Evolutionary conservation across 2,113 vertebrate species (phyloP), one percentile per base, ranked within the genome.

Genomic region (Isichthys henryi): DNA sequence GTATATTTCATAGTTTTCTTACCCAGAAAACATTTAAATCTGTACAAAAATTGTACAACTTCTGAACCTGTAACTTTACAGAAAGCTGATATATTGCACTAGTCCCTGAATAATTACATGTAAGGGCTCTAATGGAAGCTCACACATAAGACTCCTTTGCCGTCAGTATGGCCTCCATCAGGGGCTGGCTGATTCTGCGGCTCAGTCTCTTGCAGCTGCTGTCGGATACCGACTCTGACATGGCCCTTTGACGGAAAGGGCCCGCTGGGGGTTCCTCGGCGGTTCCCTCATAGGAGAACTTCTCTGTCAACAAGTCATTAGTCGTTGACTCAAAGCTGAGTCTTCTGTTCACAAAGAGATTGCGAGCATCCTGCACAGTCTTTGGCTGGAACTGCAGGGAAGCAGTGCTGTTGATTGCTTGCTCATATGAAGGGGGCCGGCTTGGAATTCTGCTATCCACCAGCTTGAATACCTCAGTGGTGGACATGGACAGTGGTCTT

Each of bases 131-230:
- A 58, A 17, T 3, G 1, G 77, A 27, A 48, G 70, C 87, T 94
- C 93, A 97, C 89, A 97, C 95, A 1, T 97, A 97, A 50, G 97
- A 97, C 91, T 97, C 97, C 92, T 95, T 97, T 6, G 95, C 94
- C 31, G 92, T 92, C 0, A 92, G 93, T 84, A 96, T 92, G n/a
- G 94, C 92, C 48, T 96, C 95, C 90, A 97, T 95, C 88, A 93
- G 56, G 0, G 94, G 94, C 90, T 96, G 96, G 90, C 94, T 95
- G 45, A 95, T 95, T 21, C 93, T 93, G 17, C 0, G 91, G 66
- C 88, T 80, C 56, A 95, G 2, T 5, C 23, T 91, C 83, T 95
- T 92, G 0, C 88, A 90, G 80, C 89, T 94, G 3, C 86, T 92
- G 91, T 89, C 94, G 89, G 92, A 94, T 43, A 5, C 58, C 46